phyloP scores from a whole-genome alignment of 1,140 invertebrate genomes.

The Drosophila oshimai region DNA sequence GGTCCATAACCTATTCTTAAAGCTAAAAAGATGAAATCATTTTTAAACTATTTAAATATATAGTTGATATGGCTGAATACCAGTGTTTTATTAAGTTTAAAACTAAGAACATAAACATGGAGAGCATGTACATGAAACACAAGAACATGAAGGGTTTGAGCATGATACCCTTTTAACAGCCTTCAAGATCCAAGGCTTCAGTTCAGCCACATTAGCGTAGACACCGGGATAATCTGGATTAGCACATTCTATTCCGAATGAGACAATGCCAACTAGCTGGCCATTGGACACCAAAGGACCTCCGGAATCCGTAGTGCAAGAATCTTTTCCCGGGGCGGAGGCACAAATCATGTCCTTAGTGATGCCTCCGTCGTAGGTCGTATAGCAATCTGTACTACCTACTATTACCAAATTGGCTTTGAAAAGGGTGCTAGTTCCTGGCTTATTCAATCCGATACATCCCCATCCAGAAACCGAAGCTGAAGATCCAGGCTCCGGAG shows the following conservation, averaged over 20 bases:
- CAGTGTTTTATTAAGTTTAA: too few relatives aligned
- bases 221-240: conserved; percentile 83
- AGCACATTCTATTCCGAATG: conserved; percentile 83
- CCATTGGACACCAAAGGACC: conserved; percentile 77
- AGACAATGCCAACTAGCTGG: conserved; percentile 84
- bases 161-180: not conserved
- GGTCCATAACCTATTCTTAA: too few relatives aligned
- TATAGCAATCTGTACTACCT: not conserved
- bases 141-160: too few relatives aligned
- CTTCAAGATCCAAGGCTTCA: conserved; percentile 70
- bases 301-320: conserved; percentile 78
- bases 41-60: not conserved
- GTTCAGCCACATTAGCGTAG: conserved; percentile 84
- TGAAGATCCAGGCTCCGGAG: not conserved
- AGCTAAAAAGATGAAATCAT: too few relatives aligned
- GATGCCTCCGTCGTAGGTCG: not conserved
- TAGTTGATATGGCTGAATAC: too few relatives aligned
- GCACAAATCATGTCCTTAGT: conserved; percentile 76
- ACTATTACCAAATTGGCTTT: not conserved
- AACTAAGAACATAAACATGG: too few relatives aligned
- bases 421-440: not conserved
- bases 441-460: accelerated
- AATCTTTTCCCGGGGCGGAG: not conserved
- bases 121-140: too few relatives aligned
- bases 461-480: conserved; percentile 34